phyloP scores from a whole-genome alignment of 2,113 vertebrate genomes.

The Laterallus jamaicensis region DNA sequence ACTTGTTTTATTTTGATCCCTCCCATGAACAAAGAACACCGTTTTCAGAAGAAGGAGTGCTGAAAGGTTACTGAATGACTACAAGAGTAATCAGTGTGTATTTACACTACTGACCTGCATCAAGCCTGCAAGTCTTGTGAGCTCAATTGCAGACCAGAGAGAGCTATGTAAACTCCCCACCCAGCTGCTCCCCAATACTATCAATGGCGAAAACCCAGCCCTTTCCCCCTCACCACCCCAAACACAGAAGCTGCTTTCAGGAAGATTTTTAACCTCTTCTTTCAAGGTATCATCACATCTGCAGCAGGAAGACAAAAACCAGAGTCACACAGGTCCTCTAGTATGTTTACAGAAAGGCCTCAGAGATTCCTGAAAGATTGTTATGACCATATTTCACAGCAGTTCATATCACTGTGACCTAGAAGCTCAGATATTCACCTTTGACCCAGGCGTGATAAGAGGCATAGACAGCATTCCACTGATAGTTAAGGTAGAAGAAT shows the following conservation, averaged over 20 bases:
- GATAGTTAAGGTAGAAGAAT: slow-evolving; percentile 60
- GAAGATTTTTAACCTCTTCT: background rate
- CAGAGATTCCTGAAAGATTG: background rate
- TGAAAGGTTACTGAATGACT: slow-evolving; percentile 41
- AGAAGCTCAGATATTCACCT: slow-evolving; percentile 48
- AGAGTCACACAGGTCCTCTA: background rate
- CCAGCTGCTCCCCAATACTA: background rate
- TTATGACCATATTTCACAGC: slow-evolving; percentile 55
- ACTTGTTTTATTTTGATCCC: background rate
- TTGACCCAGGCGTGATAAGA: slow-evolving; percentile 49
- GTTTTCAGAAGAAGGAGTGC: slow-evolving; percentile 15
- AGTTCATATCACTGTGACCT: slow-evolving; percentile 21
- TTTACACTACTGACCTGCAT: slow-evolving; percentile 24
- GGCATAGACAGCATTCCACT: slow-evolving; percentile 63
- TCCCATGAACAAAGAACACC: slow-evolving; percentile 4
- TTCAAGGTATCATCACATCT: background rate
- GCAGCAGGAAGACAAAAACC: background rate
- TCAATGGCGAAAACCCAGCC: background rate
- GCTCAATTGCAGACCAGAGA: background rate
- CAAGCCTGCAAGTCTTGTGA: background rate
- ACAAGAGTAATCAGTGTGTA: background rate
- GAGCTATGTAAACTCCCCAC: background rate
- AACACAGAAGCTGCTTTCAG: background rate
- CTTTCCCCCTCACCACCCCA: background rate
- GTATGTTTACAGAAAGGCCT: background rate